A percentile compares a stretch with the other conserved stretches of the same genome.
Evolutionary conservation across 2,113 vertebrate species (phyloP).

Genomic region (Thunnus thynnus): DNA sequence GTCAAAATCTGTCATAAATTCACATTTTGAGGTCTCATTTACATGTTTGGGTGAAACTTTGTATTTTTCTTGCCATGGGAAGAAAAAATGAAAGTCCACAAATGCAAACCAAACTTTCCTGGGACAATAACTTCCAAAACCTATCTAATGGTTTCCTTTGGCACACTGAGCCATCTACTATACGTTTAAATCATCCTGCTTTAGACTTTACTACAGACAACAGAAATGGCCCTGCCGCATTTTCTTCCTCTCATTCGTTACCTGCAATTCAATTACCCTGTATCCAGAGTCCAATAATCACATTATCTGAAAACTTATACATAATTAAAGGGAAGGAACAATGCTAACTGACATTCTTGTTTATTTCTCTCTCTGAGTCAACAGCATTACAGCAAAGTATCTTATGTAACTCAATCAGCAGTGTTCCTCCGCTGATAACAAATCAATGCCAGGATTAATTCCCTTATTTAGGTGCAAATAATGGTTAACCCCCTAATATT

Average conservation of each 20-base stretch:
- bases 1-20: constrained; percentile 6
- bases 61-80: background rate
- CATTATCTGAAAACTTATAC: constrained; percentile 75
- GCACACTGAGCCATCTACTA: constrained; percentile 10
- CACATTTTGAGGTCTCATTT: constrained; percentile 38
- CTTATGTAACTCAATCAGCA: constrained; percentile 55
- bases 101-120: constrained; percentile 36
- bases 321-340: constrained; percentile 71
- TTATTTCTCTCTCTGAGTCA: constrained; percentile 57
- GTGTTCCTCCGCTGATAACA: constrained; percentile 47
- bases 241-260: constrained; percentile 73
- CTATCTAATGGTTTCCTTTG: constrained; percentile 57
- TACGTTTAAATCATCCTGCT: constrained; percentile 44
- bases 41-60: constrained; percentile 17
- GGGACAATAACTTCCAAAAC: constrained; percentile 6
- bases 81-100: constrained; percentile 30
- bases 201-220: constrained; percentile 42
- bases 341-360: constrained; percentile 66
- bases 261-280: constrained; percentile 76
- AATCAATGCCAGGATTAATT: constrained; percentile 62
- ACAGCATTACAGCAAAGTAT: constrained; percentile 53
- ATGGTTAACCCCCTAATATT: constrained; percentile 12
- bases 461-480: constrained; percentile 40
- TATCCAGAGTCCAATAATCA: constrained; percentile 72
- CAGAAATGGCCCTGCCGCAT: constrained; percentile 49